Evolutionary conservation across 2,797 vertebrate species (phyloP).

Genomic region (Manis javanica): DNA sequence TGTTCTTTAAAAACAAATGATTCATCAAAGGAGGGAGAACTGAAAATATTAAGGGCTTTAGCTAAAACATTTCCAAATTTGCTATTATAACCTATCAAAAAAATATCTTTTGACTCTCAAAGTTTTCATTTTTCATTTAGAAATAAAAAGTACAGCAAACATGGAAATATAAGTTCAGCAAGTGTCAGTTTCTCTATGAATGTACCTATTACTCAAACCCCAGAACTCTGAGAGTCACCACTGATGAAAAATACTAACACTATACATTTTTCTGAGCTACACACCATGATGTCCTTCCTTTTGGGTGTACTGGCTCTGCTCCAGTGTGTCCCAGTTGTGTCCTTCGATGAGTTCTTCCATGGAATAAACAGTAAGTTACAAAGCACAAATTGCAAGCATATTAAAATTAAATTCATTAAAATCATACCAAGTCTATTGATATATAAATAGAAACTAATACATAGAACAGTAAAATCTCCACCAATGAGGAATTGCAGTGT

Average conservation of each 20-base stretch:
- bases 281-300: constrained; percentile 91
- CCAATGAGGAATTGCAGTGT: neutral
- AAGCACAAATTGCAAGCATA: constrained; percentile 46
- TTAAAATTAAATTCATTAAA: constrained; percentile 12
- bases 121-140: neutral
- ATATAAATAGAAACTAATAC: neutral
- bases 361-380: constrained; percentile 73
- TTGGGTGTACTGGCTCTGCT: constrained; percentile 88
- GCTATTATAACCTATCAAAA: neutral
- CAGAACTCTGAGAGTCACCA: neutral
- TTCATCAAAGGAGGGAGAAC: neutral
- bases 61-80: constrained; percentile 19
- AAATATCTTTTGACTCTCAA: neutral
- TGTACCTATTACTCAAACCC: neutral
- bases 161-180: neutral
- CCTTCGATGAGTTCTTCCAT: constrained; percentile 86
- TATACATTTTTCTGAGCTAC: constrained; percentile 82
- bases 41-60: neutral
- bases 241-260: neutral
- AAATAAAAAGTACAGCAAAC: constrained; percentile 18
- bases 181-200: neutral
- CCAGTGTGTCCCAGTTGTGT: constrained; percentile 87
- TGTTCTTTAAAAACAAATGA: constrained; percentile 14
- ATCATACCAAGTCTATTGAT: neutral
- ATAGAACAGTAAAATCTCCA: constrained; percentile 23